Percentiles rank a stretch among this genome's conserved stretches.
Evolutionary conservation across 2,888 invertebrate genomes (phyloP).

Genomic region (Dolichopus griseipennis): DNA sequence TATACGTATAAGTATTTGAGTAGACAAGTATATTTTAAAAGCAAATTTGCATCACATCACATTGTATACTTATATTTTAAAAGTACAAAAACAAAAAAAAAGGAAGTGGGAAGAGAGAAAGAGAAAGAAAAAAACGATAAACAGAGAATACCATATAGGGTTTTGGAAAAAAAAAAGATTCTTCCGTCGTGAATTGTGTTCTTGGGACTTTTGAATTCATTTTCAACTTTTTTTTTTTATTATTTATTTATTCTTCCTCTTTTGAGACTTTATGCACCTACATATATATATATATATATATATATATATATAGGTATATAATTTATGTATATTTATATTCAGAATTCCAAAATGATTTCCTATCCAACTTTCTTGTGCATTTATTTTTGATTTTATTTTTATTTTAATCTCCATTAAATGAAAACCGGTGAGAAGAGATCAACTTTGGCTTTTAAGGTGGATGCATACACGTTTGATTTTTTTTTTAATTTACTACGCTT

Average conservation of each 20-base stretch:
- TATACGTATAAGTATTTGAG: too few species aligned
- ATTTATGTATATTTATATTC: too few species aligned
- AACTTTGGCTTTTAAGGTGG: not conserved
- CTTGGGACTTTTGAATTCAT: not conserved
- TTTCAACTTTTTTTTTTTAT: not conserved
- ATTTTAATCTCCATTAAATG: constrained; percentile 1
- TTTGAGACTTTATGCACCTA: not conserved
- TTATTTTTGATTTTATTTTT: not conserved
- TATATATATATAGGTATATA: too few species aligned
- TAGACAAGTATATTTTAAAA: not conserved
- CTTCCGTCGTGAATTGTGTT: not conserved
- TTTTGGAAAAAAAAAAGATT: not conserved
- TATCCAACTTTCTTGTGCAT: not conserved
- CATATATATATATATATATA: too few species aligned
- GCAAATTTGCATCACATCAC: not conserved
- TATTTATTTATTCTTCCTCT: not conserved
- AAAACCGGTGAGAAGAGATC: not conserved
- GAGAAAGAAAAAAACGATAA: too few species aligned
- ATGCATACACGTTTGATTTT: too few species aligned
- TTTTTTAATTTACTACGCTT: too few species aligned
- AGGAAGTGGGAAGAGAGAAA: not conserved
- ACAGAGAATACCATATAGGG: not conserved
- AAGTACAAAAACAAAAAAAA: not conserved
- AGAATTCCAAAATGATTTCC: not conserved
- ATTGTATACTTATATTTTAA: not conserved